Evolutionary conservation across 2,888 invertebrate genomes (phyloP).

Genomic region (Nymphalis c-album): DNA sequence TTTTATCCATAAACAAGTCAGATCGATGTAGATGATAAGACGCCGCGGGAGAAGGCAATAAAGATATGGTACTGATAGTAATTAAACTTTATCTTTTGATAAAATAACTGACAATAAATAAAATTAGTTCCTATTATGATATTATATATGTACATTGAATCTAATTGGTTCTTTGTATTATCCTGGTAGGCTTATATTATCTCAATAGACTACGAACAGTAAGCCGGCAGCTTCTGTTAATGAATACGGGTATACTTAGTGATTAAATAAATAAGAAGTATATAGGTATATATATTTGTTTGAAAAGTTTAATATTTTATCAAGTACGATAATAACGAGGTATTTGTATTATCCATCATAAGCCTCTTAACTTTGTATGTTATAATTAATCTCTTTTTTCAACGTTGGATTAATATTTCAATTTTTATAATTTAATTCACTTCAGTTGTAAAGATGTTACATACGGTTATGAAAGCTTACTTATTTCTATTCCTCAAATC

Average conservation of each 20-base stretch:
- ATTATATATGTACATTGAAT: slow-evolving; percentile 21
- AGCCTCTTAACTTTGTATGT: too few species aligned
- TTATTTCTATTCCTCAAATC: slow-evolving; percentile 7
- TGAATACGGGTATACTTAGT: not conserved
- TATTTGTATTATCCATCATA: too few species aligned
- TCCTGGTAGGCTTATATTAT: slow-evolving; percentile 3
- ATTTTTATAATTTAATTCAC: too few species aligned
- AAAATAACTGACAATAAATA: slow-evolving; percentile 41
- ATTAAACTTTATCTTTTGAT: slow-evolving; percentile 47
- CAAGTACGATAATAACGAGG: too few species aligned
- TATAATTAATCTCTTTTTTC: too few species aligned
- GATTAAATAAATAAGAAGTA: too few species aligned
- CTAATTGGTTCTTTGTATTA: slow-evolving; percentile 30
- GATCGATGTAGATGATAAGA: slow-evolving; percentile 46
- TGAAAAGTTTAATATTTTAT: too few species aligned
- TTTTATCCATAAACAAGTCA: slow-evolving; percentile 47
- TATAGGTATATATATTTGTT: too few species aligned
- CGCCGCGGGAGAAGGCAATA: slow-evolving; percentile 52
- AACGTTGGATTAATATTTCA: too few species aligned
- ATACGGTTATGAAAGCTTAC: not conserved
- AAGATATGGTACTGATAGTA: slow-evolving; percentile 49
- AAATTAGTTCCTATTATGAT: slow-evolving; percentile 42
- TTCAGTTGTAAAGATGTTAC: not conserved
- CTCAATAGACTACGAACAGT: not conserved
- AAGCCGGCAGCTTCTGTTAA: slow-evolving; percentile 1